phyloP scores from a whole-genome alignment of 2,113 vertebrate genomes.

The Rhegmatorhina hoffmannsi region DNA sequence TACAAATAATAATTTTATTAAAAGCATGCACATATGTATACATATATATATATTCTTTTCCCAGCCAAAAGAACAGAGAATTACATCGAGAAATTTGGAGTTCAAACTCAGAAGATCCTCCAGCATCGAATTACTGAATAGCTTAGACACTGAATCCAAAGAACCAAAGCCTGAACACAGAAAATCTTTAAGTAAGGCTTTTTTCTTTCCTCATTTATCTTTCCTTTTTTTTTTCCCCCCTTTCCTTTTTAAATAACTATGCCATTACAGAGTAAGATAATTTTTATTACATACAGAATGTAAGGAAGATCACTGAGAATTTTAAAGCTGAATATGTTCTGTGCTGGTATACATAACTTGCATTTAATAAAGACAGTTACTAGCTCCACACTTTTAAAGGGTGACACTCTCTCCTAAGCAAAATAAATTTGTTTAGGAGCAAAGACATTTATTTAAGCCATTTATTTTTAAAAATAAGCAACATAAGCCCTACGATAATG shows the following conservation, averaged over 20 bases:
- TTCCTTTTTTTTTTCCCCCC: not conserved
- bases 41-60: constrained; percentile 44
- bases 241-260: constrained; percentile 40
- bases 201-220: constrained; percentile 29
- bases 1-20: constrained; percentile 41
- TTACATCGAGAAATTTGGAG: constrained; percentile 65
- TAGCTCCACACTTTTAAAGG: constrained; percentile 53
- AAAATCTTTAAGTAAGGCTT: constrained; percentile 85
- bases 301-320: constrained; percentile 46
- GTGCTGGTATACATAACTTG: constrained; percentile 62
- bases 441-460: constrained; percentile 46
- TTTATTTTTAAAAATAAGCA: constrained; percentile 70
- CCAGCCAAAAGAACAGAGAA: constrained; percentile 71
- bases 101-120: constrained; percentile 79
- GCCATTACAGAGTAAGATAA: constrained; percentile 38
- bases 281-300: constrained; percentile 46
- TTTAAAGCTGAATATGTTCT: constrained; percentile 45
- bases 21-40: not conserved
- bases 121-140: constrained; percentile 82
- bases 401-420: constrained; percentile 49
- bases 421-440: constrained; percentile 60
- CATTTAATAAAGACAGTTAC: constrained; percentile 62
- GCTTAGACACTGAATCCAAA: constrained; percentile 75
- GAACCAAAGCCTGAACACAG: constrained; percentile 84
- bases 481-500: constrained; percentile 51